Conservation (phyloP, 1,140 invertebrate genomes). For the Agrilus planipennis region DNA sequence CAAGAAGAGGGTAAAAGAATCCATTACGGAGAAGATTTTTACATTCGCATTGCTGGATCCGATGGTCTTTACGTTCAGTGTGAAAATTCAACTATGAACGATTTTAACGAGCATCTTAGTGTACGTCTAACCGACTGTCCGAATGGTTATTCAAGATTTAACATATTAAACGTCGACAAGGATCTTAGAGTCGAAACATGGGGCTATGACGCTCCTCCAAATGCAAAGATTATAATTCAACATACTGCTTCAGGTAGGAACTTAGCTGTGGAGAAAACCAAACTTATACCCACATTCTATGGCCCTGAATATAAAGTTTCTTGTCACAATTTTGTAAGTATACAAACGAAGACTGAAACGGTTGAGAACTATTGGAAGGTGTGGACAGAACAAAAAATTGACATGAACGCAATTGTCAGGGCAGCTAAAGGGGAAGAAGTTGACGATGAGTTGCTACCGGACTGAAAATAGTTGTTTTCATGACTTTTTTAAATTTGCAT, state of each 20-base stretch:
- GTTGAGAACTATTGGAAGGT: constrained; percentile 28
- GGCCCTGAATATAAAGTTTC: constrained; percentile 23
- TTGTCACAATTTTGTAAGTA: constrained; percentile 25
- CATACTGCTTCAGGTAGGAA: constrained; percentile 28
- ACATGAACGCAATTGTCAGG: constrained; percentile 17
- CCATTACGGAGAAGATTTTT: constrained; percentile 27
- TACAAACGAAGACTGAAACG: constrained; percentile 27
- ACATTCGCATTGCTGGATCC: constrained; percentile 19
- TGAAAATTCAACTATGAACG: constrained; percentile 20
- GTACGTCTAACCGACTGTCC: constrained; percentile 18
- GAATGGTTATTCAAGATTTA: constrained; percentile 29
- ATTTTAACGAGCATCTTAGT: constrained; percentile 11
- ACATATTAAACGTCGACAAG: constrained; percentile 22
- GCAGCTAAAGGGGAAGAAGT: constrained; percentile 26
- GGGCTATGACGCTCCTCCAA: constrained; percentile 20
- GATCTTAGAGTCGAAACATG: constrained; percentile 19
- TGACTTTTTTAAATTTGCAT: too few species aligned
- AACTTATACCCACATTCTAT: constrained; percentile 27
- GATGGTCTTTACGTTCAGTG: constrained; percentile 24
- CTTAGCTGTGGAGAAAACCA: constrained; percentile 20
- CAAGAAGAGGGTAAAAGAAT: constrained; percentile 16
- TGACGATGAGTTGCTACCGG: constrained; percentile 16
- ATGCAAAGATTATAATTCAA: constrained; percentile 24
- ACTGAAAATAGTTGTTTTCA: too few species aligned
- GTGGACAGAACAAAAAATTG: constrained; percentile 11